phyloP scores from a whole-genome alignment of 2,113 vertebrate genomes.

The Dissostichus mawsoni region DNA sequence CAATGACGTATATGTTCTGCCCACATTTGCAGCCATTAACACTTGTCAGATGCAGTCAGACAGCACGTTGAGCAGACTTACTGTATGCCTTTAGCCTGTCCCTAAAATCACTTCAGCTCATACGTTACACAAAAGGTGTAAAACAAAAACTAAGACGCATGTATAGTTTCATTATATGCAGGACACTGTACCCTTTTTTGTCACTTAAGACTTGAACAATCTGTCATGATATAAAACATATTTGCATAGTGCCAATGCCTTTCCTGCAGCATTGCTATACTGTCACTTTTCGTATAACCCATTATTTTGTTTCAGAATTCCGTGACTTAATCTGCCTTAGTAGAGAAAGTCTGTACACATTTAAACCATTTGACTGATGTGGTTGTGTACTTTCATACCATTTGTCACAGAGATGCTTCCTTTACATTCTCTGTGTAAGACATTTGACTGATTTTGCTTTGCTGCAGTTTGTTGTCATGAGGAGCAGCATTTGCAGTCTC shows the following conservation, averaged over 20 bases:
- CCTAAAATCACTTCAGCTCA: not conserved
- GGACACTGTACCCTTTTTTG: not conserved
- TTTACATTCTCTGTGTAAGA: conserved; percentile 4
- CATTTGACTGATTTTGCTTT: conserved; percentile 9
- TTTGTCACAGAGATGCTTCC: conserved; percentile 3
- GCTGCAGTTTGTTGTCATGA: conserved; percentile 9
- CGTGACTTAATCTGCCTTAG: not conserved
- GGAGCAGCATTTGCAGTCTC: conserved; percentile 13
- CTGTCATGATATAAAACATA: not conserved
- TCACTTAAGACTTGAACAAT: not conserved
- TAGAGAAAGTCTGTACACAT: not conserved
- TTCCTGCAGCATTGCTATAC: not conserved
- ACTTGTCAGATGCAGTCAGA: not conserved
- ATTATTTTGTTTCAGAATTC: not conserved
- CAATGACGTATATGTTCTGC: not conserved
- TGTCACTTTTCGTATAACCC: not conserved
- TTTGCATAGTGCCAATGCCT: not conserved
- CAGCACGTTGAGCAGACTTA: not conserved
- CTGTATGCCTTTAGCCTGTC: not conserved
- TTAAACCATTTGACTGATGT: not conserved
- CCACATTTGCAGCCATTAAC: not conserved
- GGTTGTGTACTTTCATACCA: not conserved
- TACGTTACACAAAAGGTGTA: not conserved
- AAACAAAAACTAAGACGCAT: not conserved
- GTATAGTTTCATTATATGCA: too few relatives aligned